A percentile compares a stretch with the other conserved stretches of the same genome.
Conservation (phyloP, 2,113 vertebrate species). For the Dipodomys merriami region DNA sequence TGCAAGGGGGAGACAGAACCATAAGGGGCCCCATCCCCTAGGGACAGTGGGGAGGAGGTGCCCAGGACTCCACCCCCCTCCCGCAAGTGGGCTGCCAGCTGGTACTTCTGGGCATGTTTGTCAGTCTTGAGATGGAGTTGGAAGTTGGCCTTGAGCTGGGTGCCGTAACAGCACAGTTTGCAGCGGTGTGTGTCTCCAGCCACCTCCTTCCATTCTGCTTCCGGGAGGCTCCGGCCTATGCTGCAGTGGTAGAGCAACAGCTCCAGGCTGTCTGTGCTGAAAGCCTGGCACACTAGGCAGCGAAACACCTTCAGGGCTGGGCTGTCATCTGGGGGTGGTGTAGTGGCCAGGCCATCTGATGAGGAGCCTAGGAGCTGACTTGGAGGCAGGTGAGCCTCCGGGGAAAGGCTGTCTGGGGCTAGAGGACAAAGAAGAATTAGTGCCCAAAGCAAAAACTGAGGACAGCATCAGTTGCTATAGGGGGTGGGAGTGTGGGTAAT, state of each 20-base stretch:
- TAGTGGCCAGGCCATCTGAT: conserved; percentile 61
- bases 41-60: conserved; percentile 63
- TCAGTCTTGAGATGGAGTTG: conserved; percentile 86
- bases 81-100: conserved; percentile 84
- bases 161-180: conserved; percentile 85
- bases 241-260: conserved; percentile 83
- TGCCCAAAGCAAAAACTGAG: background rate
- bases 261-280: conserved; percentile 84
- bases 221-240: conserved; percentile 80
- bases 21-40: conserved; percentile 79
- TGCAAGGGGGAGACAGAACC: conserved; percentile 78
- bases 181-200: conserved; percentile 83
- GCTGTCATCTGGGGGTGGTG: conserved; percentile 74
- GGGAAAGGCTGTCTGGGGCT: conserved; percentile 77
- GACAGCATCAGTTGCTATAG: background rate
- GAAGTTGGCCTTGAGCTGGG: conserved; percentile 87
- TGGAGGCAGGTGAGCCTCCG: conserved; percentile 74
- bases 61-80: conserved; percentile 78
- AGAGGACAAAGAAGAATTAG: conserved; percentile 48
- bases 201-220: conserved; percentile 85
- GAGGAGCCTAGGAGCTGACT: conserved; percentile 75
- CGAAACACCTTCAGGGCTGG: conserved; percentile 76
- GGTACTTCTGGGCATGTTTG: conserved; percentile 85
- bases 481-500: background rate
- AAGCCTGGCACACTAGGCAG: conserved; percentile 85